Conservation (phyloP, 53 echinoderm and acorn worm genomes). For the Luidia sarsii region DNA sequence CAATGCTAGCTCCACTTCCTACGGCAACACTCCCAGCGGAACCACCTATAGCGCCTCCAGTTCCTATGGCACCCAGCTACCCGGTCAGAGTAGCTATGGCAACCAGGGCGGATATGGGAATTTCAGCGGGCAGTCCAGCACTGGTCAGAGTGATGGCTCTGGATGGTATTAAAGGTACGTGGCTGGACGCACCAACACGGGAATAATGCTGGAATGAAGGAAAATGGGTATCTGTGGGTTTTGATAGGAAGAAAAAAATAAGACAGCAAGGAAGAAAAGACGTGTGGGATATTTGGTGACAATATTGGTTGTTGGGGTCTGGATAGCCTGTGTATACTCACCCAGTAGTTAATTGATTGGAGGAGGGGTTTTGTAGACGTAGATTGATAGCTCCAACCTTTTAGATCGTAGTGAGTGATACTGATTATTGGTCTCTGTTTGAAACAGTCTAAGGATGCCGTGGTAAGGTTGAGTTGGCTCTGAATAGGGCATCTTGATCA, state of each 20-base stretch:
- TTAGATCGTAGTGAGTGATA: constrained; percentile 42
- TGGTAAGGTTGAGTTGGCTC: too few relatives aligned
- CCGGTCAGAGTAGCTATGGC: not conserved
- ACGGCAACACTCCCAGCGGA: not conserved
- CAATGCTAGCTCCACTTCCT: not conserved
- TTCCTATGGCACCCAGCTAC: not conserved
- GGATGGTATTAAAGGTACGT: constrained; percentile 23
- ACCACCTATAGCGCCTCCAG: not conserved
- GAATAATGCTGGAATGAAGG: too few relatives aligned
- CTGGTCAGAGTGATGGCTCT: constrained; percentile 39
- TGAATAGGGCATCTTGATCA: too few relatives aligned
- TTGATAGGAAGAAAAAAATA: too few relatives aligned
- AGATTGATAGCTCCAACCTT: constrained; percentile 16
- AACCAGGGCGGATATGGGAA: constrained; percentile 17
- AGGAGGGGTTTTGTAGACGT: constrained; percentile 21
- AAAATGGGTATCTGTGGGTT: not conserved
- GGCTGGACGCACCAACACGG: not conserved
- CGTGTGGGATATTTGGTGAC: not conserved
- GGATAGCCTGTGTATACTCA: constrained; percentile 33
- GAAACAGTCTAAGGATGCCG: constrained; percentile 36
- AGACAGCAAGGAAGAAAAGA: not conserved
- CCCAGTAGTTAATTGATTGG: constrained; percentile 30
- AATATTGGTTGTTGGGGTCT: not conserved
- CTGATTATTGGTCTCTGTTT: constrained; percentile 23
- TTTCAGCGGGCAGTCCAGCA: constrained; percentile 7